phyloP scores from a whole-genome alignment of 2,888 invertebrate species.

The Teinopalpus imperialis region DNA sequence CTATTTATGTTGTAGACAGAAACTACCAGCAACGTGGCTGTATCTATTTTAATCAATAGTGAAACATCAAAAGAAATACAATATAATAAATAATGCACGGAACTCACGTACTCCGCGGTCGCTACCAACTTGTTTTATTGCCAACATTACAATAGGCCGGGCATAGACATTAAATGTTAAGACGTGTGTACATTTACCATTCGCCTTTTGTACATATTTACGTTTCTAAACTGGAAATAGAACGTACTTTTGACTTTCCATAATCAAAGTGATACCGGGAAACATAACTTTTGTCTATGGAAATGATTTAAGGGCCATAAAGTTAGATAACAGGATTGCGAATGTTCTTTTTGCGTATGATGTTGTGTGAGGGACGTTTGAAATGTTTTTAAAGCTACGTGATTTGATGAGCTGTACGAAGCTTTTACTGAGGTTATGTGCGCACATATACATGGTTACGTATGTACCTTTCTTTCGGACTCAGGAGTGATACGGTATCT shows the following conservation, averaged over 20 bases:
- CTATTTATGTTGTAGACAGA: too few relatives aligned
- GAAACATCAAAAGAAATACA: too few relatives aligned
- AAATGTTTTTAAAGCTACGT: neutral
- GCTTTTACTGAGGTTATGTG: too few relatives aligned
- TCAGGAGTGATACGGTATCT: too few relatives aligned
- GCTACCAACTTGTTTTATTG: neutral
- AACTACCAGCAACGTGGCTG: too few relatives aligned
- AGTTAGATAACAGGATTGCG: neutral
- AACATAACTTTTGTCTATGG: neutral
- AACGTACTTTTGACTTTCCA: neutral
- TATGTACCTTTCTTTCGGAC: too few relatives aligned
- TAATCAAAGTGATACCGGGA: neutral
- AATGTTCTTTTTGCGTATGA: neutral
- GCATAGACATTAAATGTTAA: slow-evolving; percentile 15
- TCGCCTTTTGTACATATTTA: slow-evolving; percentile 1
- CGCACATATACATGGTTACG: too few relatives aligned
- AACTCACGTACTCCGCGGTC: neutral
- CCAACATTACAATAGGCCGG: slow-evolving; percentile 7
- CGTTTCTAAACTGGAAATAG: slow-evolving; percentile 9
- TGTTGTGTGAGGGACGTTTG: neutral
- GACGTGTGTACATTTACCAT: slow-evolving; percentile 16
- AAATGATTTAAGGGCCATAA: slow-evolving; percentile 14
- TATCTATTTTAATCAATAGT: too few relatives aligned
- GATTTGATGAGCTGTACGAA: too few relatives aligned
- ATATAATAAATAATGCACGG: too few relatives aligned